Evolutionary conservation across 2,797 vertebrate genomes (phyloP), one percentile per base, ranked within the genome.

Genomic region (Scolopax rusticola): DNA sequence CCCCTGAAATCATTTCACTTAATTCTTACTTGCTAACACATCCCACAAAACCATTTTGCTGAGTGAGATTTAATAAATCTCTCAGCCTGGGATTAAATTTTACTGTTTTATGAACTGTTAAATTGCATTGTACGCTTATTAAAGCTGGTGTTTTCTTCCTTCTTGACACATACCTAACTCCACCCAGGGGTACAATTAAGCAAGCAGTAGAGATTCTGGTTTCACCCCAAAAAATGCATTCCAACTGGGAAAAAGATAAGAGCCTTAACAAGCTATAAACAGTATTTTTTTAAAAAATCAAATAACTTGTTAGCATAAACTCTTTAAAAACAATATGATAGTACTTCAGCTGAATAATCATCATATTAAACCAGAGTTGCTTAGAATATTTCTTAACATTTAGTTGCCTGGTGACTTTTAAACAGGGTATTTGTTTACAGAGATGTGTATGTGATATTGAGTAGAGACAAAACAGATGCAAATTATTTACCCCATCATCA

Each of bases 51-150:
- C 90, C 87, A 97, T 97, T 98, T 97, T 98, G 90, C 90, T 97
- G 89, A 98, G 93, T 97, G 96, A 98, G 98, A 98, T 99, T 98
- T 98, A 98, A 98, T 98, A 98, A 98, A 99, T 98, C 97, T 98
- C 96, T 96, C 95, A 93, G 96, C 74, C 96, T 96, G 90, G 92
- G 97, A 98, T 98, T 99, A 98, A 98, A 99, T 99, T 98, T 98
- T 98, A 98, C 97, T 98, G 98, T 97, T 99, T 99, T 99, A 99
- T 98, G 98, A 98, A 98, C 98, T 98, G 98, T 98, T 99, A 98
- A 98, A 98, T 98, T 98, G 97, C 94, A 97, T 92, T 98, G 97
- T 98, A 97, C 97, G 96, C 93, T 97, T 98, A 98, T 97, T 97
- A 98, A 98, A 97, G 75, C 63, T 94, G 75, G 78, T 97, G 93